Conservation (phyloP, 2,113 vertebrate genomes). For the Prionailurus viverrinus region DNA sequence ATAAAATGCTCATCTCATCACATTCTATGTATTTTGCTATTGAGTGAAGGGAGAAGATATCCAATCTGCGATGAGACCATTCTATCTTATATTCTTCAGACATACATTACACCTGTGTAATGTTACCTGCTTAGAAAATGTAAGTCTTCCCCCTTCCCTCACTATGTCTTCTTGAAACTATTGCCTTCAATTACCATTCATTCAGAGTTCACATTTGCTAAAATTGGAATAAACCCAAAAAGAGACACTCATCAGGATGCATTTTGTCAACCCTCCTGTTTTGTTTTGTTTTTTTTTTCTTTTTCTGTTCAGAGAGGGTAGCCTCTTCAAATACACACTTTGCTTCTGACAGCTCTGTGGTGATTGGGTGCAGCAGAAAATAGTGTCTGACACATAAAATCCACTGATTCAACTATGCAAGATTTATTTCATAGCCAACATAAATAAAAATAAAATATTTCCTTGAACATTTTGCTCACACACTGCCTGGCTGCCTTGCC, state of each 20-base stretch:
- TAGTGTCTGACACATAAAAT: constrained; percentile 73
- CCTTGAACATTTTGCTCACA: constrained; percentile 54
- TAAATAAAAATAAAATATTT: constrained; percentile 80
- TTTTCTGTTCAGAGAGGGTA: not conserved
- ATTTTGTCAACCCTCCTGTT: constrained; percentile 11
- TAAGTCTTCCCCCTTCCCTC: not conserved
- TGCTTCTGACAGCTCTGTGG: constrained; percentile 62
- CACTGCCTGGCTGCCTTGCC: constrained; percentile 27
- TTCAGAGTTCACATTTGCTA: not conserved
- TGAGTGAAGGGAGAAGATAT: too few relatives aligned
- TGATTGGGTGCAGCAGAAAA: constrained; percentile 68
- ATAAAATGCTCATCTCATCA: constrained; percentile 20
- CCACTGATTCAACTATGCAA: constrained; percentile 67
- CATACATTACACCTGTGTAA: not conserved
- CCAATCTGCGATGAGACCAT: not conserved
- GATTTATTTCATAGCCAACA: constrained; percentile 73
- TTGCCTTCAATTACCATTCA: constrained; percentile 57
- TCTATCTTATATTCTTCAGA: constrained; percentile 12
- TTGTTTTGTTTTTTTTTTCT: not conserved
- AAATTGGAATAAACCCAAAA: constrained; percentile 62
- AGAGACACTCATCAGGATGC: constrained; percentile 5
- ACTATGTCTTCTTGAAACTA: not conserved
- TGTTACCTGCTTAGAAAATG: not conserved
- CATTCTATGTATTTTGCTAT: not conserved
- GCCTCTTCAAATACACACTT: constrained; percentile 58